Base-by-base conservation (phyloP, 2,888 invertebrate species). In the Apomyelois bistriatella region DNA sequence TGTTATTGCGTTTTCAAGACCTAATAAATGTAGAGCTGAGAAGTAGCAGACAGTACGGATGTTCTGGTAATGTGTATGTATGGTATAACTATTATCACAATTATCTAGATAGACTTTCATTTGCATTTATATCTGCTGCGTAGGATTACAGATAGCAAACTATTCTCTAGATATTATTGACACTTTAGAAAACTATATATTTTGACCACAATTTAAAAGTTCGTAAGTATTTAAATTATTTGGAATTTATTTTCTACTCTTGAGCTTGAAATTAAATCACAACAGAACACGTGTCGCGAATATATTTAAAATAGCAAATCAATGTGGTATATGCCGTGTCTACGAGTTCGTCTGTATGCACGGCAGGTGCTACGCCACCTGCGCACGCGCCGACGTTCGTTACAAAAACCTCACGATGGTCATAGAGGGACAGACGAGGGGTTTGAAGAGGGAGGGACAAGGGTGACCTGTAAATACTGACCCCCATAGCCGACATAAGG, bases 291-390 rank as follows among this genome's bases (percentile, higher is more conserved):
- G 15, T 4, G 1, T 37, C 12, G 37, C 48, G 22, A 48, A 36
- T 15, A 36, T 13, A 48, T 48, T 30, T 61, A 67, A 68, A 22
- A 66, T 67, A 57, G 65, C 61, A 68, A 76, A 76, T 74, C 62
- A 22, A 61, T 66, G 79, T 79, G 76, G 72, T 72, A 73, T 80
- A 77, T 82, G 82, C 77, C 75, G 68, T 70, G 75, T 79, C 79
- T 84, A 79, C 64, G 69, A 64, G 46, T 13, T 64, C 60, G 72
- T 71, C 74, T 60, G 72, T 83, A 62, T 87, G 84, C 79, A 66
- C 82, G 73, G 91, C 92, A 84, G 92, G 89, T 84, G 92, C 84
- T 66, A 78, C 58, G 76, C 66, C 89, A 90, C 89, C 89, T 90
- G 89, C 89, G 88, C 86, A 80, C 84, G 87, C 79, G 85, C 77